Percentiles rank a stretch among this genome's conserved stretches.
Conservation (phyloP, 2,797 vertebrate genomes). For the Lagocephalus sceleratus region DNA sequence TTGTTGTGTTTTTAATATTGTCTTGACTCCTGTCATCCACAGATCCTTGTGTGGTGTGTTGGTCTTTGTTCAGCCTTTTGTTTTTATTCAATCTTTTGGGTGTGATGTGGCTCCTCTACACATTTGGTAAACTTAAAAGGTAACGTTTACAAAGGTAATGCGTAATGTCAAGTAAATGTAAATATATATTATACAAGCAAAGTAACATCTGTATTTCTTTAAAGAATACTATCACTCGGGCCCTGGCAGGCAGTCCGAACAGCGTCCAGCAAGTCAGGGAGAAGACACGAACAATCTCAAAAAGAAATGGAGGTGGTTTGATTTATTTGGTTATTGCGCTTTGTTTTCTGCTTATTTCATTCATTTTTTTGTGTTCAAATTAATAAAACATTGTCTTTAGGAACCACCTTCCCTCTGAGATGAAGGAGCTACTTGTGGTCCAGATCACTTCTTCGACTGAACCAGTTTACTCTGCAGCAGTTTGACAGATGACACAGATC, state of each 20-base stretch:
- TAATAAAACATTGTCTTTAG: not conserved
- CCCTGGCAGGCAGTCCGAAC: not conserved
- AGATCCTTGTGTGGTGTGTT: not conserved
- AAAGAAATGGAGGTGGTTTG: not conserved
- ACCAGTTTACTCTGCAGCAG: too few species aligned
- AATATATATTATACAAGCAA: not conserved
- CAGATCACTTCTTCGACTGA: not conserved
- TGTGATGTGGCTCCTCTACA: not conserved
- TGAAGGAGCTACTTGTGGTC: not conserved
- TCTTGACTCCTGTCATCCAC: not conserved
- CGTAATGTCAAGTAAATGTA: not conserved
- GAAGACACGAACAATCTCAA: not conserved
- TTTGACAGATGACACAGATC: too few species aligned
- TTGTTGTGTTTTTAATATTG: too few species aligned
- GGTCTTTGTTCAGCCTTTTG: not conserved
- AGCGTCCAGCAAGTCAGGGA: not conserved
- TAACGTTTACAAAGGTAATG: not conserved
- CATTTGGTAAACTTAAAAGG: not conserved
- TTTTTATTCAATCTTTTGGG: not conserved
- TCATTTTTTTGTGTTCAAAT: not conserved
- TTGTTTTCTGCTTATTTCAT: not conserved
- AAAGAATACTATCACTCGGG: constrained; percentile 2
- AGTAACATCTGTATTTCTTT: not conserved
- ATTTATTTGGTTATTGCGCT: too few species aligned
- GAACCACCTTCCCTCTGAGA: too few species aligned